phyloP scores from a whole-genome alignment of 2,797 vertebrate species.

The Gymnoscopelus braueri region DNA sequence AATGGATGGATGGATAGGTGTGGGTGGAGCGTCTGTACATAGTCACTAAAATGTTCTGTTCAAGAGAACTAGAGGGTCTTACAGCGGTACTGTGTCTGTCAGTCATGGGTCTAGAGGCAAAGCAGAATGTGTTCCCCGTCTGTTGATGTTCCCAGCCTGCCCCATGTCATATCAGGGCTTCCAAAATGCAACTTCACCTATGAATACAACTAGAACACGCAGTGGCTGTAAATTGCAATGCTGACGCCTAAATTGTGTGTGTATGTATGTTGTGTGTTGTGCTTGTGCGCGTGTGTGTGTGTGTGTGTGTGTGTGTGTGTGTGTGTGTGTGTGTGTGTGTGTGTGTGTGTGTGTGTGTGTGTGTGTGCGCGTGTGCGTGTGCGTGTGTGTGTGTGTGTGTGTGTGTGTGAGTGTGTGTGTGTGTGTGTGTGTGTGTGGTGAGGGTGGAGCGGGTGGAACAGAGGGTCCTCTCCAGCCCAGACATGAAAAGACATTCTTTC shows the following conservation, averaged over 20 bases:
- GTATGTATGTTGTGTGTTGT: neutral
- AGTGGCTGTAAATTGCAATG: too few relatives aligned
- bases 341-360: conserved; percentile 4
- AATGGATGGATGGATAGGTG: conserved; percentile 25
- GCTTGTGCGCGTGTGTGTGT: conserved; percentile 15
- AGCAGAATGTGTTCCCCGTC: neutral
- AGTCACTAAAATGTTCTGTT: too few relatives aligned
- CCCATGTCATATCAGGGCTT: too few relatives aligned
- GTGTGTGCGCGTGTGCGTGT: neutral
- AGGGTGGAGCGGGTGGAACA: conserved; percentile 73
- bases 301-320: conserved; percentile 15
- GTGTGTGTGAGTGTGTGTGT: conserved; percentile 5
- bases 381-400: conserved; percentile 15
- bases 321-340: conserved; percentile 22
- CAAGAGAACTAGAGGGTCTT: too few relatives aligned
- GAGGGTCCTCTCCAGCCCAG: conserved; percentile 73
- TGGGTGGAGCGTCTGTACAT: conserved; percentile 35
- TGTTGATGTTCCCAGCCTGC: neutral
- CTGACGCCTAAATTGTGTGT: conserved; percentile 29
- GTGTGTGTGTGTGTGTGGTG: conserved; percentile 39
- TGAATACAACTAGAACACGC: too few relatives aligned
- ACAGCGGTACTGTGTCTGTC: conserved; percentile 17
- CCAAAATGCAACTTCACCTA: too few relatives aligned
- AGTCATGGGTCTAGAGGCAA: conserved; percentile 11
- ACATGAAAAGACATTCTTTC: conserved; percentile 87